phyloP scores from a whole-genome alignment of 2,797 vertebrate species.

The Premnoplex brunnescens region DNA sequence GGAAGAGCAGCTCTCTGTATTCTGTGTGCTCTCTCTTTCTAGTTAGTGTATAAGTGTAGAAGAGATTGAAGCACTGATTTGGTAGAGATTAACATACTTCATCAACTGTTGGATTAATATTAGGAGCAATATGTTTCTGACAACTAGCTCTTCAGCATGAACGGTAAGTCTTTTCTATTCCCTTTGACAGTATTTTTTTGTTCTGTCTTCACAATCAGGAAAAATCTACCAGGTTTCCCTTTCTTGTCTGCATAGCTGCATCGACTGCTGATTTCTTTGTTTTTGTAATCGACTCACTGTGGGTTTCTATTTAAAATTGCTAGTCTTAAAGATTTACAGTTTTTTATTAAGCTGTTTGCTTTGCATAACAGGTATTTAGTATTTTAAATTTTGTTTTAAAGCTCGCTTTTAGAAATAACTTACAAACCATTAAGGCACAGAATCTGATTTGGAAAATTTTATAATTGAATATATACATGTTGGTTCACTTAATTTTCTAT shows the following conservation, averaged over 20 bases:
- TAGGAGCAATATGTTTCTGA: conserved; percentile 81
- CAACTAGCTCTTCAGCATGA: conserved; percentile 80
- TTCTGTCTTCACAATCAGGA: neutral
- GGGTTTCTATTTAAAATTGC: neutral
- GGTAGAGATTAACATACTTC: conserved; percentile 74
- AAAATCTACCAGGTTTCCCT: conserved; percentile 37
- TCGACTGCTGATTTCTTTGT: conserved; percentile 46
- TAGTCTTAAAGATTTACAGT: neutral
- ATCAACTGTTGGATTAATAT: conserved; percentile 72
- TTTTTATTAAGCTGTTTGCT: neutral
- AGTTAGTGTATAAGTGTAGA: conserved; percentile 19
- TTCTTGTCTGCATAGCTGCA: conserved; percentile 56
- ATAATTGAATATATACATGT: neutral
- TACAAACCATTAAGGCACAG: neutral
- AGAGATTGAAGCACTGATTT: conserved; percentile 64
- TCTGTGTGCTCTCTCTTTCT: conserved; percentile 66
- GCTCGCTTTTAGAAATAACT: neutral
- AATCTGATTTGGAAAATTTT: neutral
- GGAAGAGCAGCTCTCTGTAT: conserved; percentile 71
- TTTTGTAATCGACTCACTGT: conserved; percentile 8
- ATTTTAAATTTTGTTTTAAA: neutral
- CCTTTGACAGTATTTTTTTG: conserved; percentile 45
- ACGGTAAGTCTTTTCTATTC: conserved; percentile 77
- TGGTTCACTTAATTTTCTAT: neutral
- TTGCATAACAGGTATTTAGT: neutral